Conservation (phyloP, 2,797 vertebrate species). For the Lepidocolaptes lacrymiger region DNA sequence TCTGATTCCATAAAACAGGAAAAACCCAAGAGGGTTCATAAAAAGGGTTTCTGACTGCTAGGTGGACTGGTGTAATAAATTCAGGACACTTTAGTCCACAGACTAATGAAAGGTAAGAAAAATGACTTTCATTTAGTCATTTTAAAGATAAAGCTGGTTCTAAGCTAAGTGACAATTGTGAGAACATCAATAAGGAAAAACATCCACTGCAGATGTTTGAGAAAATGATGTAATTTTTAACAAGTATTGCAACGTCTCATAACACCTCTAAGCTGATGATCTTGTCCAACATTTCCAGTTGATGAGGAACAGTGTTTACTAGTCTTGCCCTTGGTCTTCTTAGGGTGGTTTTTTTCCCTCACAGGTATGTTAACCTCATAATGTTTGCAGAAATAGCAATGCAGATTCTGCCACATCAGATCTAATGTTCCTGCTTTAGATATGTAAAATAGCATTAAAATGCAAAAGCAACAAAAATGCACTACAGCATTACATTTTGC, state of each 20-base stretch:
- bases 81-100: not conserved
- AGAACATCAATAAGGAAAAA: not conserved
- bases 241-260: not conserved
- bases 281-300: not conserved
- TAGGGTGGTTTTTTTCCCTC: accelerated
- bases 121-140: not conserved
- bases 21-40: accelerated
- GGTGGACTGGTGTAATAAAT: not conserved
- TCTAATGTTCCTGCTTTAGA: not conserved
- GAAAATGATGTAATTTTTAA: not conserved
- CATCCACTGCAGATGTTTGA: not conserved
- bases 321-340: not conserved
- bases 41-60: not conserved
- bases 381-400: not conserved
- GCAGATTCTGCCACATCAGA: not conserved
- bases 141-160: not conserved
- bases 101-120: not conserved
- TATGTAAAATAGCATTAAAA: not conserved
- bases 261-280: not conserved
- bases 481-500: not conserved
- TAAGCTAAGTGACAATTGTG: not conserved
- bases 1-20: not conserved
- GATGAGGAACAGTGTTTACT: not conserved
- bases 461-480: not conserved
- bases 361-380: not conserved